A percentile compares a stretch with the other conserved stretches of the same genome.
These are phyloP conservation scores for Cydia pomonella DNA, from an alignment of 1,140 invertebrate species.

Conservation along the genomic window DNA sequence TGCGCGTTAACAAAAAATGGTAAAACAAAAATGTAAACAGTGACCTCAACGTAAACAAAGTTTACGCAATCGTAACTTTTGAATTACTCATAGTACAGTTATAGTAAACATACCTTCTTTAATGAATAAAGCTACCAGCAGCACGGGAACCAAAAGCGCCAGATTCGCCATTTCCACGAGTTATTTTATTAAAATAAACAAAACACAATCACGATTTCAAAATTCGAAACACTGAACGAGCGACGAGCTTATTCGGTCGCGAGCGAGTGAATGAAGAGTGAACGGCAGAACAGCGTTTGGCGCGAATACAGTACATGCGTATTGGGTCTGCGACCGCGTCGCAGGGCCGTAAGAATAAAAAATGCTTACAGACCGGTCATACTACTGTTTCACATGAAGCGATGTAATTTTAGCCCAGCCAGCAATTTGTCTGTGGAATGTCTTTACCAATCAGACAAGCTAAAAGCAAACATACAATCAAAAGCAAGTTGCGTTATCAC, in stretches of 20 bases:
- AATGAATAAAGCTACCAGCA: conserved; percentile 61
- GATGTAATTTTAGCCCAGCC: too few relatives aligned
- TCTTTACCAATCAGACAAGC: too few relatives aligned
- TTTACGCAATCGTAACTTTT: conserved; percentile 24
- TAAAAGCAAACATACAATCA: too few relatives aligned
- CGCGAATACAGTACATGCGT: conserved; percentile 37
- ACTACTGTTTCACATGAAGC: not conserved
- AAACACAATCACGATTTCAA: conserved; percentile 33
- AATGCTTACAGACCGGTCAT: not conserved
- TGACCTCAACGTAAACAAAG: conserved; percentile 31
- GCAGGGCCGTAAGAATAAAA: not conserved
- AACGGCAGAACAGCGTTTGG: conserved; percentile 25
- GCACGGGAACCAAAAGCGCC: conserved; percentile 58
- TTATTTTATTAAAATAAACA: conserved; percentile 43
- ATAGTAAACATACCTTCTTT: conserved; percentile 58
- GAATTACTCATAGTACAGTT: not conserved
- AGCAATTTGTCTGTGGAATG: too few relatives aligned
- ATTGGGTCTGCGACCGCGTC: conserved; percentile 4
- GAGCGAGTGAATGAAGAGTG: conserved; percentile 44
- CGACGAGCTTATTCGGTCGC: conserved; percentile 33
- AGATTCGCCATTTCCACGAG: conserved; percentile 63
- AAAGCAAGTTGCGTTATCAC: too few relatives aligned
- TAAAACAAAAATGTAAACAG: conserved; percentile 4
- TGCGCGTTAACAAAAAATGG: conserved; percentile 6
- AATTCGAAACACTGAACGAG: conserved; percentile 35